Percentiles rank a stretch among this genome's conserved stretches.
Conservation (phyloP, 2,113 vertebrate genomes). For the Burhinus oedicnemus region DNA sequence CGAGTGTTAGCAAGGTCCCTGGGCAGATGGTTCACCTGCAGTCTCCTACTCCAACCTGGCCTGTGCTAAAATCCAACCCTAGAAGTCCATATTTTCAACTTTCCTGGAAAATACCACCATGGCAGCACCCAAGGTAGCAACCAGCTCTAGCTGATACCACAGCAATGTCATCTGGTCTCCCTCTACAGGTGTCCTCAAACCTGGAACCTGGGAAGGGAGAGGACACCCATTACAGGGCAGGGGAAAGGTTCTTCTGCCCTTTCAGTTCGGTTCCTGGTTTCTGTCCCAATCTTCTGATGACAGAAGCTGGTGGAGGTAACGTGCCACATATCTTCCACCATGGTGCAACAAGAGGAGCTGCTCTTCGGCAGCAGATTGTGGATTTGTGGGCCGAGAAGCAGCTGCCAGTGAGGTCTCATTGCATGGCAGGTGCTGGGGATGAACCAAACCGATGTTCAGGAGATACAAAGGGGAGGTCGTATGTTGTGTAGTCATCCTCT, state of each 20-base stretch:
- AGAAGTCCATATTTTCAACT: fast-evolving
- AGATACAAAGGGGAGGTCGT: background rate
- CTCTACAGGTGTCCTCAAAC: background rate
- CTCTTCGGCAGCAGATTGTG: background rate
- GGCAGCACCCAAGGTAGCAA: background rate
- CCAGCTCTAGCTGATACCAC: background rate
- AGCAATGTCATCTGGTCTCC: background rate
- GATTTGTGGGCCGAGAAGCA: background rate
- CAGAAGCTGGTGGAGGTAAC: background rate
- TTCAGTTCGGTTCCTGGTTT: background rate
- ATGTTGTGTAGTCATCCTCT: background rate
- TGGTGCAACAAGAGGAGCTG: fast-evolving
- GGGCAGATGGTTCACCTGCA: background rate
- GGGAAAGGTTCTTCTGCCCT: background rate
- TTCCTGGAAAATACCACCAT: background rate
- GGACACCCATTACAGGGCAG: background rate
- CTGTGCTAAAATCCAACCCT: background rate
- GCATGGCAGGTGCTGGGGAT: background rate
- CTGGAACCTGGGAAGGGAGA: fast-evolving
- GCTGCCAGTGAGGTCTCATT: background rate
- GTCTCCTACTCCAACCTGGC: background rate
- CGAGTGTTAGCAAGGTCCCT: background rate
- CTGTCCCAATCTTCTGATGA: background rate
- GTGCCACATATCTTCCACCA: background rate
- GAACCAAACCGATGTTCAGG: fast-evolving